Evolutionary conservation across 2,888 invertebrate species (phyloP).

Genomic region (Tachina fera): DNA sequence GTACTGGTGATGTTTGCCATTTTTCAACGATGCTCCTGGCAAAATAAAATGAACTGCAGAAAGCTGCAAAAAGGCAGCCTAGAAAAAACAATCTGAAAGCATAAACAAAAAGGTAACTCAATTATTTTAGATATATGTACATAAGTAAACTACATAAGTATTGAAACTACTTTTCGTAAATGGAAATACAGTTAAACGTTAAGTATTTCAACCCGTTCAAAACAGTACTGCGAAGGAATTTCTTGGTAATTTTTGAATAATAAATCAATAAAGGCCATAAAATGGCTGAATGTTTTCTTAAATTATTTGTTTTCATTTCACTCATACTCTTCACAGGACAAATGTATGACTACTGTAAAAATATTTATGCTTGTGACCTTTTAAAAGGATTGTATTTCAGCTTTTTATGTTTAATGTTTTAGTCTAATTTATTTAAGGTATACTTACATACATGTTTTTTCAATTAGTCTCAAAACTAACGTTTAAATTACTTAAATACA

Average conservation of each 20-base stretch:
- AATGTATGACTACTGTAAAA: background rate
- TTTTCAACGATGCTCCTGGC: conserved; percentile 88
- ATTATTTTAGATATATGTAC: background rate
- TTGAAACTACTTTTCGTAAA: conserved; percentile 74
- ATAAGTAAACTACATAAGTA: too few relatives aligned
- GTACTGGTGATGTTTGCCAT: conserved; percentile 89
- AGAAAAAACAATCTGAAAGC: conserved; percentile 87
- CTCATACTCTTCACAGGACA: conserved; percentile 10
- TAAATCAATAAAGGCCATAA: conserved; percentile 33
- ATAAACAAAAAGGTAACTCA: background rate
- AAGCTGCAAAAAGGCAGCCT: conserved; percentile 86
- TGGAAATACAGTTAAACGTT: conserved; percentile 81
- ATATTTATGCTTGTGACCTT: background rate
- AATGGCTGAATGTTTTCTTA: background rate
- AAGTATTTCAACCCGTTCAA: conserved; percentile 90
- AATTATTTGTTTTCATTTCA: background rate
- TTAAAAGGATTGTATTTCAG: background rate
- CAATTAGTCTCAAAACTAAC: background rate
- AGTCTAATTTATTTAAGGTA: background rate
- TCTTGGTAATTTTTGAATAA: conserved; percentile 76
- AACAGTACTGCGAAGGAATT: conserved; percentile 87
- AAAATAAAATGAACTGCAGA: conserved; percentile 87
- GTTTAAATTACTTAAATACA: background rate
- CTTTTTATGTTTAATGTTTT: background rate
- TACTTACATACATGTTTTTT: background rate